Evolutionary conservation across 2,797 vertebrate species (phyloP).

Genomic region (Amblyraja radiata): DNA sequence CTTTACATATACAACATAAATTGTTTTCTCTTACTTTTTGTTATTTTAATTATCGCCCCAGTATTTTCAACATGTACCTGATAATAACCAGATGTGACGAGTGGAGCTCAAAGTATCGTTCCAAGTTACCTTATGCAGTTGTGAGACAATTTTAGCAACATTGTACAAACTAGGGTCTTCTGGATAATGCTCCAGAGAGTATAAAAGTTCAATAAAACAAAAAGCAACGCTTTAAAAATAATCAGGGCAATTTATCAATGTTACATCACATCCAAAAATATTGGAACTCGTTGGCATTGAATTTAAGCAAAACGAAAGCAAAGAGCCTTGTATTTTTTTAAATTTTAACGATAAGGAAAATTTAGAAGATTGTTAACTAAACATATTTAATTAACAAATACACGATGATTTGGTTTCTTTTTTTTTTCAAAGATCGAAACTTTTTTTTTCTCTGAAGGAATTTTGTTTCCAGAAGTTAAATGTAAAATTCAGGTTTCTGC

Average conservation of each 20-base stretch:
- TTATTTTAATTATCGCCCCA: constrained; percentile 37
- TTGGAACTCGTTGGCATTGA: neutral
- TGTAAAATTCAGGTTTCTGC: neutral
- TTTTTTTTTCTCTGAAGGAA: neutral
- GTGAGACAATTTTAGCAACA: constrained; percentile 11
- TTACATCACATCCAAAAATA: neutral
- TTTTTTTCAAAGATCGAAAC: neutral
- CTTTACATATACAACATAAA: constrained; percentile 38
- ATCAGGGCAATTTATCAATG: neutral
- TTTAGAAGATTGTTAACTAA: neutral
- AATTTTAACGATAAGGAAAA: neutral
- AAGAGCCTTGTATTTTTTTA: neutral
- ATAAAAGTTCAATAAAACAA: neutral
- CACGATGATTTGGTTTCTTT: neutral
- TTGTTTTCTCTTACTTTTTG: constrained; percentile 35
- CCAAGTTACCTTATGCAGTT: neutral
- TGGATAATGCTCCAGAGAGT: constrained; percentile 2
- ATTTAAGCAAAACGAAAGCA: neutral
- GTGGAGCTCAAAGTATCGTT: constrained; percentile 17
- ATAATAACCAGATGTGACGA: constrained; percentile 38
- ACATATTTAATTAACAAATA: neutral
- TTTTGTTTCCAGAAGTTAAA: neutral
- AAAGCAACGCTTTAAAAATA: neutral
- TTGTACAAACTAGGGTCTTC: constrained; percentile 10
- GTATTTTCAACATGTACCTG: constrained; percentile 38